These are phyloP conservation scores for Bos taurus DNA, from an alignment of 2,113 vertebrate genomes.

Conservation along the genomic window DNA sequence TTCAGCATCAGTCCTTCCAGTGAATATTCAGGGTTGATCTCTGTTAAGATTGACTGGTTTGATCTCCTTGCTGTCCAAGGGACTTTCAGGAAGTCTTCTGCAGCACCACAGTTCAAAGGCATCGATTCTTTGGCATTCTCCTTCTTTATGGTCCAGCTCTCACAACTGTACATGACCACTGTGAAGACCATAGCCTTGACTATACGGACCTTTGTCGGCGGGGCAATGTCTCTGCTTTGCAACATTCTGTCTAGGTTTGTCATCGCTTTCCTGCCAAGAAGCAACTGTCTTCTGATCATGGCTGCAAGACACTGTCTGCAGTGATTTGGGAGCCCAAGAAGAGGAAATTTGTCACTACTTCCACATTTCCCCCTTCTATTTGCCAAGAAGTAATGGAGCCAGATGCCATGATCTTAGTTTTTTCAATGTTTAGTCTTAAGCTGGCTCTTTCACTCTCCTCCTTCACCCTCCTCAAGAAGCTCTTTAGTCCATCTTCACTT, in stretches of 20 bases:
- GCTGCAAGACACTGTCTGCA: neutral
- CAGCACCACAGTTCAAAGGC: neutral
- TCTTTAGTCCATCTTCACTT: neutral
- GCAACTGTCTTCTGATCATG: neutral
- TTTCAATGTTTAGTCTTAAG: neutral
- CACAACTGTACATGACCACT: neutral
- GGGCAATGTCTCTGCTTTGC: neutral
- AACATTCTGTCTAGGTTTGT: neutral
- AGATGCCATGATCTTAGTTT: neutral
- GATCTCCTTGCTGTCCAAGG: neutral
- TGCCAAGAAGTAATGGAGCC: neutral
- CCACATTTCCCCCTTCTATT: neutral
- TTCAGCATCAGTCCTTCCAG: neutral
- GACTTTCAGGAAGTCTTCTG: neutral
- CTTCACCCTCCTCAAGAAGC: neutral
- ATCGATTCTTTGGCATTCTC: neutral
- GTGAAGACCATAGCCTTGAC: neutral
- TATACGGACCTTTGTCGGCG: rapidly evolving
- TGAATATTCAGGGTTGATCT: neutral
- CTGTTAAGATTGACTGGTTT: neutral
- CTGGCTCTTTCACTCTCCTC: neutral
- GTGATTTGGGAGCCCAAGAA: neutral
- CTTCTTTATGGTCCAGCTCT: neutral
- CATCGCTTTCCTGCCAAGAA: neutral
- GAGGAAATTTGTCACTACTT: neutral